Evolutionary conservation across 2,888 invertebrate species (phyloP).

Genomic region (Noctua janthe): DNA sequence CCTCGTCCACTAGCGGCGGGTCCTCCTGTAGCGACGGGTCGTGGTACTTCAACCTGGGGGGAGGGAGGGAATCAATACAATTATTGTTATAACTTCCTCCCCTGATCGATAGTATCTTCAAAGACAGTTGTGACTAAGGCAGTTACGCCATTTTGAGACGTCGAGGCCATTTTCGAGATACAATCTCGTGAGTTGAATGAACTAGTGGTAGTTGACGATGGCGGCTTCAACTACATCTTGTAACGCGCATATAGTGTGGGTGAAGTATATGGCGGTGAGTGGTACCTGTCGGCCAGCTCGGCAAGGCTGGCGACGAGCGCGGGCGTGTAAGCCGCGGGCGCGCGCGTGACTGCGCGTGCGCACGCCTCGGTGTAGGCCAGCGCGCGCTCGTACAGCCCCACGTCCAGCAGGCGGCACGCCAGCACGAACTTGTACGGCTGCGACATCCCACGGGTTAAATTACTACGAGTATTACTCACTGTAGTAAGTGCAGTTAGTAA

Average conservation of each 20-base stretch:
- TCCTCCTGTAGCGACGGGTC: conserved; percentile 89
- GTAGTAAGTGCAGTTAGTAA: too few relatives aligned
- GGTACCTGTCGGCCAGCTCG: conserved; percentile 81
- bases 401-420: conserved; percentile 93
- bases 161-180: not conserved
- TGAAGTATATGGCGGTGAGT: not conserved
- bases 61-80: too few relatives aligned
- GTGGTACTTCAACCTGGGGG: conserved; percentile 92
- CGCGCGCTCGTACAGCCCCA: conserved; percentile 94
- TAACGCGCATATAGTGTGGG: not conserved
- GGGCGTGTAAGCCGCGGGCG: conserved; percentile 89
- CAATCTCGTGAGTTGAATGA: not conserved
- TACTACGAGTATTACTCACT: not conserved
- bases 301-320: conserved; percentile 81
- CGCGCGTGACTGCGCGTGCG: conserved; percentile 91
- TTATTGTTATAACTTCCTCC: not conserved
- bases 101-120: not conserved
- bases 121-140: not conserved
- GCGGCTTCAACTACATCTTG: not conserved
- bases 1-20: conserved; percentile 73
- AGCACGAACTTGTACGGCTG: conserved; percentile 96
- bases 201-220: not conserved
- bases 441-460: not conserved
- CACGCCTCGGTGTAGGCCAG: conserved; percentile 96
- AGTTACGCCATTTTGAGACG: not conserved